These are phyloP conservation scores for Keiferia lycopersicella DNA, from an alignment of 2,888 invertebrate species.

Conservation along the genomic window DNA sequence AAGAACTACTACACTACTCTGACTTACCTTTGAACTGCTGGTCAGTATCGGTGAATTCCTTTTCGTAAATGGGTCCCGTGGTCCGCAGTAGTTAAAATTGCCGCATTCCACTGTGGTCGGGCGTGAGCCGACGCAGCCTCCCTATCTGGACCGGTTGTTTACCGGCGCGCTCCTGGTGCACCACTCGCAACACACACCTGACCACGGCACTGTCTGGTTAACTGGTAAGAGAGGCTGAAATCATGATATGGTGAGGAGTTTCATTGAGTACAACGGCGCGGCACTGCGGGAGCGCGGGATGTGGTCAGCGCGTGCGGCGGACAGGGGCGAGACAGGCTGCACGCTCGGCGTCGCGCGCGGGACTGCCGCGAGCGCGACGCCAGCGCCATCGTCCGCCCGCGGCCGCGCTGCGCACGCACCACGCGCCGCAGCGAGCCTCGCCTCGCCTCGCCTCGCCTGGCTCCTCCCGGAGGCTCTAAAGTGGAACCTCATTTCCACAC, in stretches of 20 bases:
- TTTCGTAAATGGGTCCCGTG: conserved; percentile 70
- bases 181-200: conserved; percentile 38
- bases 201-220: background rate
- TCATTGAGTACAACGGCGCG: conserved; percentile 58
- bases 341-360: conserved; percentile 62
- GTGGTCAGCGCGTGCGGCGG: conserved; percentile 18
- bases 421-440: conserved; percentile 45
- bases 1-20: background rate
- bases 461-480: conserved; percentile 29
- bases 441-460: too few relatives aligned
- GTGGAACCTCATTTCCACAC: conserved; percentile 58
- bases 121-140: conserved; percentile 76
- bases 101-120: conserved; percentile 78
- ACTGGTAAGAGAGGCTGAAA: conserved; percentile 35
- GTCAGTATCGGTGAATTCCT: conserved; percentile 63
- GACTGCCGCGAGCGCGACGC: conserved; percentile 59
- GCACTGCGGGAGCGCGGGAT: conserved; percentile 45
- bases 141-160: conserved; percentile 73
- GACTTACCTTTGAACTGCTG: conserved; percentile 61
- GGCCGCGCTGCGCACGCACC: conserved; percentile 48
- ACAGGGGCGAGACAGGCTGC: conserved; percentile 47
- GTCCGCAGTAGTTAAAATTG: conserved; percentile 80
- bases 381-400: conserved; percentile 61
- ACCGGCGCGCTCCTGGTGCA: conserved; percentile 44
- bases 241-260: conserved; percentile 57